These are phyloP conservation scores for Clarias macrocephalus DNA, from an alignment of 2,113 vertebrate species.

Conservation along the genomic window DNA sequence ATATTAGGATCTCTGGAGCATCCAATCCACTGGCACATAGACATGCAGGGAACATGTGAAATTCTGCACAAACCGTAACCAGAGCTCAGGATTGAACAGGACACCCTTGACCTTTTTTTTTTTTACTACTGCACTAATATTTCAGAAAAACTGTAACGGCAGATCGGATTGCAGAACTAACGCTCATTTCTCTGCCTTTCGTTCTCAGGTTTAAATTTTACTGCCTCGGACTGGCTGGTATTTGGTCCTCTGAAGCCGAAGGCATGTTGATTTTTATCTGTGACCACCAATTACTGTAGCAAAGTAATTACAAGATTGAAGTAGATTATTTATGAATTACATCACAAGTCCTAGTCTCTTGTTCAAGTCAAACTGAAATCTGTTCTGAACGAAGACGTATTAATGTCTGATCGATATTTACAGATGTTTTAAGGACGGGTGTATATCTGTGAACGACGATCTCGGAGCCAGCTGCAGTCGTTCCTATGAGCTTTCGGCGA, in stretches of 20 bases:
- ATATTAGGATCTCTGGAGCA: not conserved
- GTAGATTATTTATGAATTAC: not conserved
- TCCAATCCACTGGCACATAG: not conserved
- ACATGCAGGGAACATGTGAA: not conserved
- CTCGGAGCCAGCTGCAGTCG: too few relatives aligned
- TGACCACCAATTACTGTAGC: slow-evolving; percentile 2
- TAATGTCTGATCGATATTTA: too few relatives aligned
- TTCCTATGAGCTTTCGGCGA: too few relatives aligned
- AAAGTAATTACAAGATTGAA: not conserved
- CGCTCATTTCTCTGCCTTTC: not conserved
- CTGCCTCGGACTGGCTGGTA: not conserved
- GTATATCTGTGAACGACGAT: too few relatives aligned
- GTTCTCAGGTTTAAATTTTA: not conserved
- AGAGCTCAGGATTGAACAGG: not conserved
- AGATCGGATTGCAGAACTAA: slow-evolving; percentile 22
- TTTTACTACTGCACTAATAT: slow-evolving; percentile 33
- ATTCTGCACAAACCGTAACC: not conserved
- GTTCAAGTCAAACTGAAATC: too few relatives aligned
- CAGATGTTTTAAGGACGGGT: too few relatives aligned
- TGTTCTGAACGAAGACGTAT: too few relatives aligned
- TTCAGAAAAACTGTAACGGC: not conserved
- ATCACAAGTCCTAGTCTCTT: too few relatives aligned
- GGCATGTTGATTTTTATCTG: slow-evolving; percentile 7
- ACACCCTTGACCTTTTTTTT: slow-evolving; percentile 33
- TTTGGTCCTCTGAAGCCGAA: not conserved